Evolutionary conservation across 1,140 invertebrate species (phyloP), one percentile per base, ranked within the genome.

Genomic region (Harlomillsia oculata): DNA sequence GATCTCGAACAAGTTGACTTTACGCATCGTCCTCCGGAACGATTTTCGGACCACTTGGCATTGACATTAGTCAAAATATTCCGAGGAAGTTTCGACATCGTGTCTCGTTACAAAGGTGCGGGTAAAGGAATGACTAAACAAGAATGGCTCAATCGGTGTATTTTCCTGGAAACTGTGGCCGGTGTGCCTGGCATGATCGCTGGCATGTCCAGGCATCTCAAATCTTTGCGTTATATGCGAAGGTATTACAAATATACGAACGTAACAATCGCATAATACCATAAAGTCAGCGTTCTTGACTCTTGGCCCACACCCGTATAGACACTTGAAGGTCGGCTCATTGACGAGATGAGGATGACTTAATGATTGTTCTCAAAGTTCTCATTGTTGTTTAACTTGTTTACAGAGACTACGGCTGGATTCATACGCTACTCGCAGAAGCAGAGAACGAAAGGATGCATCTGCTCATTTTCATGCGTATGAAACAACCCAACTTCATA

Each of bases 381-480:
- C n/a, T n/a, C n/a, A n/a, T n/a, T n/a, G n/a, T n/a, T n/a, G n/a
- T n/a, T n/a, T n/a, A n/a, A n/a, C n/a, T n/a, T n/a, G n/a, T n/a
- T n/a, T n/a, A n/a, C n/a, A n/a, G n/a, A n/a, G 73, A 74, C 59
- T 66, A 73, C 44, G 73, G 73, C 1, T 75, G 73, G 73, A 75
- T 74, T 23, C 72, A 74, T 46, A 75, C 72, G 8, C 60, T 74
- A 1, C 51, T 75, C 46, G 71, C 74, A 65, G 73, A 74, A 56
- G 73, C 73, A n/a, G 73, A 75, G 53, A 75, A 75, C 66, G 73
- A 75, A 56, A 50, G 73, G 44, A 75, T 75, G 73, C 73, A 75
- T 64, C 60, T 75, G 14, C 66, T 75, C 64, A 73, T 71, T 18
- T 72, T 69, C 0, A 56, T 75, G 51, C 64, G 69, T 28, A 53